phyloP scores from a whole-genome alignment of 2,888 invertebrate genomes.

The Ferdinandea cuprea region DNA sequence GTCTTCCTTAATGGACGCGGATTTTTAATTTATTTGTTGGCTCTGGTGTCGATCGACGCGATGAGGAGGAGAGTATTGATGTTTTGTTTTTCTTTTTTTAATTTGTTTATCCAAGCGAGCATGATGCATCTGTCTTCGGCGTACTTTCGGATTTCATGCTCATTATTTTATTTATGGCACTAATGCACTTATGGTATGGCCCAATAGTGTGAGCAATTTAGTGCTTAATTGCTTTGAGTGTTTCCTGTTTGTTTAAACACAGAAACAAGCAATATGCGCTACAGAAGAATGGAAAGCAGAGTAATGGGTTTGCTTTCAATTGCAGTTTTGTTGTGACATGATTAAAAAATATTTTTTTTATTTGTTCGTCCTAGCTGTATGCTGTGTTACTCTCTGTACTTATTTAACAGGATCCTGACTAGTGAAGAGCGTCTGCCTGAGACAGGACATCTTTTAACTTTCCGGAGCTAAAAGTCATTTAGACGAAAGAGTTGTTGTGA shows the following conservation, averaged over 20 bases:
- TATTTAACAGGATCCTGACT: no score
- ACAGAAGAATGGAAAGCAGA: neutral
- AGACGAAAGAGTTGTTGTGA: no score
- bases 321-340: neutral
- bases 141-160: conserved; percentile 29
- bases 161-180: neutral
- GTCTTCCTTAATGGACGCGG: conserved; percentile 59
- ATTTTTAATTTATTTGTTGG: conserved; percentile 39
- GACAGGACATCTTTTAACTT: no score
- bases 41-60: conserved; percentile 12
- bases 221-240: conserved; percentile 34
- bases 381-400: no score
- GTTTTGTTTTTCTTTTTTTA: no score
- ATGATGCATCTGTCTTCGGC: conserved; percentile 10
- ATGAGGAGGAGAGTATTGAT: neutral
- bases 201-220: conserved; percentile 32
- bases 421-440: no score
- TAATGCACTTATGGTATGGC: conserved; percentile 13
- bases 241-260: conserved; percentile 12
- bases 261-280: no score
- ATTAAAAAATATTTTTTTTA: no score
- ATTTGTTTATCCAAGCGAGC: conserved; percentile 6
- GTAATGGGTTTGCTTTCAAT: neutral
- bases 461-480: no score
- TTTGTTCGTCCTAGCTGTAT: no score